Percentiles rank a stretch among this genome's conserved stretches.
These are phyloP conservation scores for Acrocephalus kingi DNA, from an alignment of 2,113 vertebrate genomes.

Conservation along the genomic window DNA sequence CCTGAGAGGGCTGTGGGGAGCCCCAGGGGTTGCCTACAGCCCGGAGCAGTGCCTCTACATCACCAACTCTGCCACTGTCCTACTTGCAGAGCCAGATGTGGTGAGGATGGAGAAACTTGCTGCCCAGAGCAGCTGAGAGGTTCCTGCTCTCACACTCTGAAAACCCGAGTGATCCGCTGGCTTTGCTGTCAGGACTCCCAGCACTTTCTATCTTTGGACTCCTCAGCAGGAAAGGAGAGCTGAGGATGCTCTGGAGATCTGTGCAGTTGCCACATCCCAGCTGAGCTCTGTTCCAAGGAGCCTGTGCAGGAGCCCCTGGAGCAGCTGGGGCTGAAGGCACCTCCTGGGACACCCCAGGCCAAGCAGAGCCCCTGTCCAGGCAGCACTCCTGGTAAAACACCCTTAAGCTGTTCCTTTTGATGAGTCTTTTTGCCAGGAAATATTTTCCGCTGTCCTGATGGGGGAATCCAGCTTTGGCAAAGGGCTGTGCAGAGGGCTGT, in stretches of 20 bases:
- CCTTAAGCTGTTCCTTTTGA: not conserved
- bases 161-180: not conserved
- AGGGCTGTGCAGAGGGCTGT: not conserved
- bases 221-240: not conserved
- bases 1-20: not conserved
- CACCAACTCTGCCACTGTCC: not conserved
- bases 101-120: not conserved
- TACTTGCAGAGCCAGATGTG: not conserved
- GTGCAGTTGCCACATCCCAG: not conserved
- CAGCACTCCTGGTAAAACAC: not conserved
- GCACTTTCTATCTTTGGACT: not conserved
- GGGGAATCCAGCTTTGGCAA: not conserved
- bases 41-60: not conserved
- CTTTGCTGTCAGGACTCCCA: not conserved
- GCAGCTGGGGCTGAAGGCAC: not conserved
- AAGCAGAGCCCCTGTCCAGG: not conserved
- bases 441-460: not conserved
- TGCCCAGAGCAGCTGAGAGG: not conserved
- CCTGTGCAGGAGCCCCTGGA: fast-evolving
- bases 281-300: not conserved
- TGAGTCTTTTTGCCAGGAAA: not conserved
- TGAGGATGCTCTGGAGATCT: not conserved
- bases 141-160: not conserved
- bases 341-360: not conserved
- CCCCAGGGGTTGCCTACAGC: not conserved